These are phyloP conservation scores for Tragopan temminckii DNA, from an alignment of 2,797 vertebrate species.

Conservation along the genomic window DNA sequence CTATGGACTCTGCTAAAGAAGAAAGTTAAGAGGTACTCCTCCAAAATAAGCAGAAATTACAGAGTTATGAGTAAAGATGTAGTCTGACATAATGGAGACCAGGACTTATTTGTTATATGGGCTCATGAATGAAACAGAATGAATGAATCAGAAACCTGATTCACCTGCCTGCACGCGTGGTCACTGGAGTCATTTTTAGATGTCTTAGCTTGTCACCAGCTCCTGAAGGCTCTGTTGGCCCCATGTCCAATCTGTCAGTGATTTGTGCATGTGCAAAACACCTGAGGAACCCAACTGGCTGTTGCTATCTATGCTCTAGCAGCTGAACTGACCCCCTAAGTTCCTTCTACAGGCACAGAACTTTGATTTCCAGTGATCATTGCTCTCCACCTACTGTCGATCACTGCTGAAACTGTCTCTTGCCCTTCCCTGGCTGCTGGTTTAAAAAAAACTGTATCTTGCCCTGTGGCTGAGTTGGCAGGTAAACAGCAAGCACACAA, in stretches of 20 bases:
- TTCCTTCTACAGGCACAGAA: not conserved
- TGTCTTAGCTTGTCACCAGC: not conserved
- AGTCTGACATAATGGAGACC: not conserved
- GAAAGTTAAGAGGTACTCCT: not conserved
- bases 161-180: not conserved
- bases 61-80: not conserved
- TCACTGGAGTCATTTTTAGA: not conserved
- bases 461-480: not conserved
- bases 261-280: fast-evolving
- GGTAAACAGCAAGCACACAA: not conserved
- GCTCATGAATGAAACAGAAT: not conserved
- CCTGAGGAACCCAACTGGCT: not conserved
- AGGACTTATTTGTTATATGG: not conserved
- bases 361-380: not conserved
- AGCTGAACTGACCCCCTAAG: not conserved
- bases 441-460: not conserved
- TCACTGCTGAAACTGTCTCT: not conserved
- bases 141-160: not conserved
- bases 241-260: not conserved
- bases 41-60: not conserved
- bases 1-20: not conserved
- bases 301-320: not conserved
- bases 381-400: not conserved
- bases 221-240: not conserved
- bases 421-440: not conserved